Evolutionary conservation across 1,140 invertebrate genomes (phyloP).

Genomic region (Lamellibrachia luymesi): DNA sequence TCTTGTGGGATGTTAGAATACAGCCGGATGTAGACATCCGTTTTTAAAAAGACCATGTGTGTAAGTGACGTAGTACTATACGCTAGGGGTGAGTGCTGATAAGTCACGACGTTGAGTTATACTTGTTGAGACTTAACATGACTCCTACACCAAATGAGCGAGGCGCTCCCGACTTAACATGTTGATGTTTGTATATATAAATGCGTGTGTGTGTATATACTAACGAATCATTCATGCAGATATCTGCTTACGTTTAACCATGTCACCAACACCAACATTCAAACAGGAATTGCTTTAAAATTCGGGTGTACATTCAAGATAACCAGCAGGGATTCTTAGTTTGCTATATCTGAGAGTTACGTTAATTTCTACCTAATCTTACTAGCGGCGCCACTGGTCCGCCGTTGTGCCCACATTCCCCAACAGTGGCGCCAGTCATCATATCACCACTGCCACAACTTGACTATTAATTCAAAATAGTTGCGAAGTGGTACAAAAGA

Average conservation of each 20-base stretch:
- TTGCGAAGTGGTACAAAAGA: too few species aligned
- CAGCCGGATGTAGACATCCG: background rate
- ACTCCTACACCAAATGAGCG: background rate
- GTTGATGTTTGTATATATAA: background rate
- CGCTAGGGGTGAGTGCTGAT: background rate
- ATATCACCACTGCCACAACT: too few species aligned
- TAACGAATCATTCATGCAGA: background rate
- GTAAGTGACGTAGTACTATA: background rate
- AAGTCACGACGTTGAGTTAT: background rate
- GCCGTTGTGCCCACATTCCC: too few species aligned
- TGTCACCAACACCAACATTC: background rate
- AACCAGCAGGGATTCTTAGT: background rate
- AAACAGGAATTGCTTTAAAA: background rate
- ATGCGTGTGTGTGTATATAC: background rate
- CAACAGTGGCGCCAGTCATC: too few species aligned
- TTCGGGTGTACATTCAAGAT: background rate
- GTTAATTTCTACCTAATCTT: too few species aligned
- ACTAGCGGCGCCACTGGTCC: too few species aligned
- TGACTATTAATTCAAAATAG: too few species aligned
- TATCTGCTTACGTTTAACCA: background rate
- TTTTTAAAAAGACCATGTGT: background rate
- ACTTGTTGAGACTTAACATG: background rate
- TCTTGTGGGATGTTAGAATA: background rate
- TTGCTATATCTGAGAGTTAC: background rate
- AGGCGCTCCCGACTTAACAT: background rate